These are phyloP conservation scores for Urocynchramus pylzowi DNA, from an alignment of 2,113 vertebrate genomes.

Conservation along the genomic window DNA sequence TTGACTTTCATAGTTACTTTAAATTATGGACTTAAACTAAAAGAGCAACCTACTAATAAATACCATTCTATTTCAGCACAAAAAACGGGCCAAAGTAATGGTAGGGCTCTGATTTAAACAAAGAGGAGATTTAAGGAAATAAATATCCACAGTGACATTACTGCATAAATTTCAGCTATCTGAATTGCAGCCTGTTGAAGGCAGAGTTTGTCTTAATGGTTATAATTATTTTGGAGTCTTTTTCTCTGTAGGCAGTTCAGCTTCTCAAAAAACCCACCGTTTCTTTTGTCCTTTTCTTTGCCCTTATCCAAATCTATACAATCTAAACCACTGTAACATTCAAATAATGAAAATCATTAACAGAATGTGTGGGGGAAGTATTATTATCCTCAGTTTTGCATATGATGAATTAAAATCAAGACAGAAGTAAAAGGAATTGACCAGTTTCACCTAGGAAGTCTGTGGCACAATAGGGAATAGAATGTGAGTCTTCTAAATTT, in stretches of 20 bases:
- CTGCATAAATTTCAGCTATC: background rate
- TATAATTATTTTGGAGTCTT: background rate
- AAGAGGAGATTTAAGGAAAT: background rate
- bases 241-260: background rate
- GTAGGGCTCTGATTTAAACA: background rate
- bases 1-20: conserved; percentile 13
- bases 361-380: background rate
- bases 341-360: background rate
- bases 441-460: background rate
- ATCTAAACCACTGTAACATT: background rate
- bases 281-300: background rate
- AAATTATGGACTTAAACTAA: conserved; percentile 1
- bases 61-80: background rate
- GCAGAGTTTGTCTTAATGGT: background rate
- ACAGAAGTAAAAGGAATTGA: background rate
- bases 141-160: background rate
- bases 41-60: conserved; percentile 21
- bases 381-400: background rate
- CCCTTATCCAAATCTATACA: background rate
- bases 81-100: background rate
- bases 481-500: background rate
- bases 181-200: background rate
- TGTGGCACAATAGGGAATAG: background rate
- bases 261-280: fast-evolving
- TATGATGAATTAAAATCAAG: background rate